These are phyloP conservation scores for Ladona fulva DNA, from an alignment of 1,140 invertebrate species.

Conservation along the genomic window DNA sequence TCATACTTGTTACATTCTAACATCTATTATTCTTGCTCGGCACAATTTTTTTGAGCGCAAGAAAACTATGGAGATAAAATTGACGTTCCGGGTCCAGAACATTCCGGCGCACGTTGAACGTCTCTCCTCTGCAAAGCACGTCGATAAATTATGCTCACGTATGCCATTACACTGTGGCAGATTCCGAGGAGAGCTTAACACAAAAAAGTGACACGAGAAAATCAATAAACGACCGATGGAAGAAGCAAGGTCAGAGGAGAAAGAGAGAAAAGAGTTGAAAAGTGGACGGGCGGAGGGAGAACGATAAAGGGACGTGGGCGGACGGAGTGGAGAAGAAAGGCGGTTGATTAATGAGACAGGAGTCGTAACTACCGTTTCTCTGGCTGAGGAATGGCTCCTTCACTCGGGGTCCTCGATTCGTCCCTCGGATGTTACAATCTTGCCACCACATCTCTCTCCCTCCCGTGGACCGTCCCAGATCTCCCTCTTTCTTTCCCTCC, in stretches of 20 bases:
- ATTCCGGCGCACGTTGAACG: no score
- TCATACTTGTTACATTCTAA: no score
- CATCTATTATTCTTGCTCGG: no score
- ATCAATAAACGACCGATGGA: not conserved
- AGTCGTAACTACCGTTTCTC: constrained; percentile 4
- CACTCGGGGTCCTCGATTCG: not conserved
- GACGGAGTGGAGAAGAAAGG: not conserved
- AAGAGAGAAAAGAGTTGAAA: not conserved
- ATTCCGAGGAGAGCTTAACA: not conserved
- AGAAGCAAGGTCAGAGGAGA: not conserved
- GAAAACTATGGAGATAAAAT: no score
- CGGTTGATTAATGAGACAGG: not conserved
- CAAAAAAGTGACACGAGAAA: not conserved
- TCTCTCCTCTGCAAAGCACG: no score
- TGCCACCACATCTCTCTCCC: not conserved
- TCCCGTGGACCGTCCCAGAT: not conserved
- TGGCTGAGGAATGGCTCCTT: not conserved
- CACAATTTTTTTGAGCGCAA: no score
- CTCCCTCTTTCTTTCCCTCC: not conserved
- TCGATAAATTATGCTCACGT: no score
- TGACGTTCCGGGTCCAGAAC: no score
- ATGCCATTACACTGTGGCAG: no score
- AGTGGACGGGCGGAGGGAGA: not conserved
- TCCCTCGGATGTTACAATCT: not conserved
- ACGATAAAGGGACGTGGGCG: not conserved